phyloP scores from a whole-genome alignment of 2,113 vertebrate genomes.

The Prochilodus magdalenae region DNA sequence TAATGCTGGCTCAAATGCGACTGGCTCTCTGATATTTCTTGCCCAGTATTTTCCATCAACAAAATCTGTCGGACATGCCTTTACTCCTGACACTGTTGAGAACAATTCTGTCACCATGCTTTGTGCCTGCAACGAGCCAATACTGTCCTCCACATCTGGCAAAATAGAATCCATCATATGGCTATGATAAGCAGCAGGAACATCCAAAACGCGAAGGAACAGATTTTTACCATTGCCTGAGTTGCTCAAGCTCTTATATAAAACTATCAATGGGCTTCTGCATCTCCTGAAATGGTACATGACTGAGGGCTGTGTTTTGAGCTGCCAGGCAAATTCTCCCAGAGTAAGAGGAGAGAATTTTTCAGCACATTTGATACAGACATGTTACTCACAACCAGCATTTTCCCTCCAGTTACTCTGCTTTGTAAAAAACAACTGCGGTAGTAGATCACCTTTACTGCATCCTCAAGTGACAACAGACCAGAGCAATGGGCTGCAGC shows the following conservation, averaged over 20 bases:
- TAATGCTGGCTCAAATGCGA: constrained; percentile 81
- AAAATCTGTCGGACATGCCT: constrained; percentile 74
- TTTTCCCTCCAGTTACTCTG: constrained; percentile 77
- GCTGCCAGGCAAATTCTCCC: constrained; percentile 82
- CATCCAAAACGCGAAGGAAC: constrained; percentile 79
- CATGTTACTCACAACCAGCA: constrained; percentile 84
- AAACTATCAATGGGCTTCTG: constrained; percentile 70
- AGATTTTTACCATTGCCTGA: constrained; percentile 70
- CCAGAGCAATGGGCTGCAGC: constrained; percentile 86
- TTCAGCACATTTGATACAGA: constrained; percentile 73
- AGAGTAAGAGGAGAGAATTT: constrained; percentile 62
- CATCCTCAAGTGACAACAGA: constrained; percentile 82
- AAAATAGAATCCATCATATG: constrained; percentile 84
- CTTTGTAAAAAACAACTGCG: constrained; percentile 82
- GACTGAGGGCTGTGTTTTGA: constrained; percentile 84
- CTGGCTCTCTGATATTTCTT: constrained; percentile 80
- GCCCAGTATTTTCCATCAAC: constrained; percentile 82
- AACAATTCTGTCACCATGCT: constrained; percentile 74
- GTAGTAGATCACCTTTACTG: constrained; percentile 82
- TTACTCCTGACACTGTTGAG: constrained; percentile 81
- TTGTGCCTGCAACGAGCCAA: constrained; percentile 66
- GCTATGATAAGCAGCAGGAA: constrained; percentile 85
- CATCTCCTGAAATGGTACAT: constrained; percentile 84
- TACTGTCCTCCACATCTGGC: constrained; percentile 66
- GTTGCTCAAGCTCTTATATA: constrained; percentile 67